Evolutionary conservation across 1,140 invertebrate genomes (phyloP), one percentile per base, ranked within the genome.

Genomic region (Leptoteleia sp.): DNA sequence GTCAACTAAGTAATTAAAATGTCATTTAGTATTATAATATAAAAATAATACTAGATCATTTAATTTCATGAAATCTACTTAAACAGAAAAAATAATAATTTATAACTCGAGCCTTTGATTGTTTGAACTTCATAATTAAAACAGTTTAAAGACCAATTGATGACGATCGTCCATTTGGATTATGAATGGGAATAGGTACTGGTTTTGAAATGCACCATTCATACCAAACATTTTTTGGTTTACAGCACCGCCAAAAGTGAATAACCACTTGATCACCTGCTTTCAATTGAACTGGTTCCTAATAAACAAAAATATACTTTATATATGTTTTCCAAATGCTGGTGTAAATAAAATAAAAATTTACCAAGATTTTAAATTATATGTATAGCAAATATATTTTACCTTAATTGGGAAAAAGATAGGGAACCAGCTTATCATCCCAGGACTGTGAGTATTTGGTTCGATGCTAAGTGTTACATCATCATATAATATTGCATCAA

Each of bases 381-480:
- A 7, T 11, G 5, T 35, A 35, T 35, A 5, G 31, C 11, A 47
- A 29, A 9, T 61, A 29, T 48, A 35, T 37, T 86, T 86, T 91
- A 96, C 95, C 88, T 92, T 92, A 12, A 98, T 92, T 17, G 98
- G 97, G 85, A 99, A 98, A 75, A 95, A 96, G 50, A 98, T 96
- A 8, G 98, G 97, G 86, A 99, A 99, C 98, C 98, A 99, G 76
- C 96, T 97, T 79, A 98, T 96, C 96, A 99, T 97, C 82, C 95
- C 95, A 2, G 91, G 91, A 27, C 96, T 97, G 85, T 98, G 95
- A 3, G 95, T 96, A 11, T 92, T 89, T 3, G 98, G 98, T 76
- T 95, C 92, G 83, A 98, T 99, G 85, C 97, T 98, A 6, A 99
- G 90, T 29, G 89, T 93, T 35, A 98, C 92, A 84, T 96, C 92